These are phyloP conservation scores for Dermolepida albohirtum DNA, from an alignment of 2,888 invertebrate species.

Conservation along the genomic window DNA sequence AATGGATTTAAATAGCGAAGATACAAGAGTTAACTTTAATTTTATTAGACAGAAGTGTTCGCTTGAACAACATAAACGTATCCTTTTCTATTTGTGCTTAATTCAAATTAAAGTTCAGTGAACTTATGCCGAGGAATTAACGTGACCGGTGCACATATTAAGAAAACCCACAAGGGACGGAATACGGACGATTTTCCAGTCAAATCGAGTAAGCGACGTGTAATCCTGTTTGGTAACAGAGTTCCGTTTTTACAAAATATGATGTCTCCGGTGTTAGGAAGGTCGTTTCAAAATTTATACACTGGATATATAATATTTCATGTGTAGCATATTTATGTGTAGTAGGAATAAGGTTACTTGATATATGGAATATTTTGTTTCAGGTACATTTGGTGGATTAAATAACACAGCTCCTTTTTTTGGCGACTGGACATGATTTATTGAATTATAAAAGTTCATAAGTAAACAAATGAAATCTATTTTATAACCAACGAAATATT, in stretches of 20 bases:
- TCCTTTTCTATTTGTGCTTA: too few species aligned
- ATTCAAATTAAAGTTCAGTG: background rate
- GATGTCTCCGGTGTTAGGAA: too few species aligned
- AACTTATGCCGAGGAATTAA: conserved; percentile 1
- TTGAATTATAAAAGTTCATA: too few species aligned
- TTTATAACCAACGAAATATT: background rate
- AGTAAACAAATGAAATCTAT: background rate
- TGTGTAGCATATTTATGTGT: too few species aligned
- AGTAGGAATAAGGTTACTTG: too few species aligned
- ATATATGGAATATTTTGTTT: too few species aligned
- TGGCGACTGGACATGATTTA: background rate
- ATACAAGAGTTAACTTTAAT: too few species aligned
- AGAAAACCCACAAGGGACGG: conserved; percentile 21
- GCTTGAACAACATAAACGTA: too few species aligned
- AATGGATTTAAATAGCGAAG: too few species aligned
- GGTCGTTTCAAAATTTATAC: too few species aligned
- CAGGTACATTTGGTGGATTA: background rate
- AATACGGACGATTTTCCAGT: background rate
- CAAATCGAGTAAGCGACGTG: conserved; percentile 6
- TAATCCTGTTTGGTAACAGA: conserved; percentile 1
- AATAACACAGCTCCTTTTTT: background rate
- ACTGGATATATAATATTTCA: too few species aligned
- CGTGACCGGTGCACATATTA: conserved; percentile 1
- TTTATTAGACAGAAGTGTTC: too few species aligned
- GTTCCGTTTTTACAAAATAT: background rate